These are phyloP conservation scores for Ispidina lecontei DNA, from an alignment of 2,797 vertebrate genomes.

Conservation along the genomic window DNA sequence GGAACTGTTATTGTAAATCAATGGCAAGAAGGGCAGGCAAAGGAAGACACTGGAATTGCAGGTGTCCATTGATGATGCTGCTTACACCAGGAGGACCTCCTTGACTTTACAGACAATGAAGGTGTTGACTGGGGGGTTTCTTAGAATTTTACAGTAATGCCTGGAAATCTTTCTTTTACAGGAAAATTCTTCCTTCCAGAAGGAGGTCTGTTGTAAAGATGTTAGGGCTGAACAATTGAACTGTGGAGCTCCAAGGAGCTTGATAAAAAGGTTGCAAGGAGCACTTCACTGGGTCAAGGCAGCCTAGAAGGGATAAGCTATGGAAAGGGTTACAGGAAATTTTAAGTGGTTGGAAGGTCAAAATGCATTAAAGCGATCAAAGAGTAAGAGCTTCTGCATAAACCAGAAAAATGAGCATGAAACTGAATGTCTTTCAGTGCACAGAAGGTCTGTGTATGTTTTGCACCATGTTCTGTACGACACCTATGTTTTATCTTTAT, in stretches of 20 bases:
- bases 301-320: slow-evolving; percentile 4
- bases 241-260: background rate
- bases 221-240: background rate
- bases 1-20: background rate
- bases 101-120: background rate
- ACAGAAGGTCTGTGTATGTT: background rate
- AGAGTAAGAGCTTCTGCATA: background rate
- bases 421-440: background rate
- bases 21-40: background rate
- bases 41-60: background rate
- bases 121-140: background rate
- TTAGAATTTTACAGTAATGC: background rate
- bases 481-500: background rate
- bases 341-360: slow-evolving; percentile 25
- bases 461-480: background rate
- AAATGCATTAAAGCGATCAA: slow-evolving; percentile 18
- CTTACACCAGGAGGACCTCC: background rate
- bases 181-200: background rate
- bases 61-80: background rate
- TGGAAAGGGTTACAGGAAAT: slow-evolving; percentile 6
- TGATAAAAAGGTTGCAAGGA: background rate
- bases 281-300: background rate
- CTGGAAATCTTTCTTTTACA: background rate
- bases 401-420: background rate
- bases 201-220: background rate